Percentiles rank a stretch among this genome's conserved stretches.
These are phyloP conservation scores for Riptortus pedestris DNA, from an alignment of 1,140 invertebrate genomes.

Conservation along the genomic window DNA sequence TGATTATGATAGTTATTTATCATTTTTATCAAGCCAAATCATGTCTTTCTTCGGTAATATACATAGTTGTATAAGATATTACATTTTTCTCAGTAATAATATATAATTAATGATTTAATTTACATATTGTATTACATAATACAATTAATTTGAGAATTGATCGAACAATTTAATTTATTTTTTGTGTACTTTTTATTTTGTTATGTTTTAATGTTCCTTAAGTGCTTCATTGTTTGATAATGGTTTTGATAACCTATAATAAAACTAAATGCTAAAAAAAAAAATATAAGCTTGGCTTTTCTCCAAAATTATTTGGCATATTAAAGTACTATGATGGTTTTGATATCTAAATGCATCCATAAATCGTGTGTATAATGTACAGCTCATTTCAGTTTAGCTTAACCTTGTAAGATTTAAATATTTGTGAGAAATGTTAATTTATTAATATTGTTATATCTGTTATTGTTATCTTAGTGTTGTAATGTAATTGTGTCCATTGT, in stretches of 20 bases:
- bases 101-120: neutral
- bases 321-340: neutral
- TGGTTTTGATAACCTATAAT: too few species aligned
- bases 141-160: too few species aligned
- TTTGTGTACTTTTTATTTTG: too few species aligned
- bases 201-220: too few species aligned
- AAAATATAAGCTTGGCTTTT: neutral
- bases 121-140: neutral
- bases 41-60: neutral
- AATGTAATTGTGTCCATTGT: constrained; percentile 26
- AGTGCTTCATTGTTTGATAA: too few species aligned
- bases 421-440: constrained; percentile 9
- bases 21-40: neutral
- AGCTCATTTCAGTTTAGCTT: neutral
- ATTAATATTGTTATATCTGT: constrained; percentile 20
- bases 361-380: neutral
- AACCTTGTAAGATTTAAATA: neutral
- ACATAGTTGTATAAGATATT: neutral
- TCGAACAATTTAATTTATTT: too few species aligned
- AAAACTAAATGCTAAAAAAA: too few species aligned
- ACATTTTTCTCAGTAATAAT: neutral
- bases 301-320: neutral
- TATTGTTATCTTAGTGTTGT: constrained; percentile 26
- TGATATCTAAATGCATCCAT: too few species aligned
- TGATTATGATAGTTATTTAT: too few species aligned